Evolutionary conservation across 2,113 vertebrate species (phyloP).

Genomic region (Saimiri boliviensis): DNA sequence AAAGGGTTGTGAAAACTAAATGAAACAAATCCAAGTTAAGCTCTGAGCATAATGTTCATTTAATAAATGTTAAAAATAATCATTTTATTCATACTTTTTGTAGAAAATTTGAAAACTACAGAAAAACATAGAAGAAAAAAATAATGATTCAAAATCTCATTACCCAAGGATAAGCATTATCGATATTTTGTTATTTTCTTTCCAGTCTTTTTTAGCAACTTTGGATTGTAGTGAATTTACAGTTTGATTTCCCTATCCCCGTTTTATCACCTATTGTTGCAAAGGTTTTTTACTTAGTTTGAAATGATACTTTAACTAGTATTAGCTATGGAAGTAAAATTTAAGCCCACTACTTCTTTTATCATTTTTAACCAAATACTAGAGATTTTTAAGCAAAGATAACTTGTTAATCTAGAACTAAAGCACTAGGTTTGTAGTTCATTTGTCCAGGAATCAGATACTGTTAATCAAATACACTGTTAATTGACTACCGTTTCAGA

Average conservation of each 20-base stretch:
- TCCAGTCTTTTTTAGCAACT: neutral
- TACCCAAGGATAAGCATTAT: neutral
- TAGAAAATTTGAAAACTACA: neutral
- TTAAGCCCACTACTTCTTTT: neutral
- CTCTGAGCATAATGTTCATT: neutral
- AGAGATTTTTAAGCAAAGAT: neutral
- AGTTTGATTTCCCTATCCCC: neutral
- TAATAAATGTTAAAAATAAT: neutral
- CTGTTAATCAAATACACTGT: neutral
- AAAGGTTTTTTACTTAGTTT: neutral
- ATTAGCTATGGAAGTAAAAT: constrained; percentile 1
- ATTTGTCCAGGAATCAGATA: neutral
- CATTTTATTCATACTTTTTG: neutral
- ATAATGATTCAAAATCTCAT: neutral
- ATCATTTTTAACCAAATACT: neutral
- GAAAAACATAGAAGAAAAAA: neutral
- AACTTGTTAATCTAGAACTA: neutral
- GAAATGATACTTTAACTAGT: neutral
- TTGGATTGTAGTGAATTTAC: neutral
- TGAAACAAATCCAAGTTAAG: neutral
- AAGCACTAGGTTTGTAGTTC: neutral
- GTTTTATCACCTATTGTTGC: neutral
- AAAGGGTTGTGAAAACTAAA: neutral
- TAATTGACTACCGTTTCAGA: neutral
- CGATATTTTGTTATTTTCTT: neutral